A percentile compares a stretch with the other conserved stretches of the same genome.
Conservation (phyloP, 2,888 invertebrate species). For the Dicyrtomina minuta region DNA sequence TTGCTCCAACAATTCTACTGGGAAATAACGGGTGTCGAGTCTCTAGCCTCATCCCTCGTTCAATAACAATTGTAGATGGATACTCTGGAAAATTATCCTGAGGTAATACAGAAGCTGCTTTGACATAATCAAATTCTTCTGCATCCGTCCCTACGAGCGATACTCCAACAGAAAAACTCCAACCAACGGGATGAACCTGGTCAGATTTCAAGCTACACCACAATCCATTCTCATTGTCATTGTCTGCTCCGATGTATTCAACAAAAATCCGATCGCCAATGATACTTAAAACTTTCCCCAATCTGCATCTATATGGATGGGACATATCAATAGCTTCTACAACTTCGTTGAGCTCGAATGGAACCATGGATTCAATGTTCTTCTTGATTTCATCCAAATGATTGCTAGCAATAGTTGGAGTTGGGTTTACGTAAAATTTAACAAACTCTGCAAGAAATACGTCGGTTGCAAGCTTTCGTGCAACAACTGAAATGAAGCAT, state of each 20-base stretch:
- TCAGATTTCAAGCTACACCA: conserved; percentile 1
- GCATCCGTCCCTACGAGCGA: background rate
- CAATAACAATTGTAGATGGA: background rate
- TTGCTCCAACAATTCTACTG: conserved; percentile 19
- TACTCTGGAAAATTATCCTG: background rate
- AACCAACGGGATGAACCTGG: conserved; percentile 5
- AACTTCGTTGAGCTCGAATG: no score
- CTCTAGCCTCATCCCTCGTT: conserved; percentile 28
- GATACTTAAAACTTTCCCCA: background rate
- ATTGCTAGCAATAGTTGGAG: no score
- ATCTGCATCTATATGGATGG: background rate
- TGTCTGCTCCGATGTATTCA: background rate
- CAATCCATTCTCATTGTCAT: background rate
- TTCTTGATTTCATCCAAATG: no score
- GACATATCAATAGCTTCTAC: background rate
- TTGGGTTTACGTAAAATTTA: no score
- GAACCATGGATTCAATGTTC: no score
- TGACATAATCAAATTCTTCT: background rate
- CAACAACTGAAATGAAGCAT: no score
- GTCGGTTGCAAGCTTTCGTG: no score
- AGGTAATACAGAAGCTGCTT: no score
- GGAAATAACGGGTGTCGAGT: conserved; percentile 7
- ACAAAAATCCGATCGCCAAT: conserved; percentile 5
- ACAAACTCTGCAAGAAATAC: no score
- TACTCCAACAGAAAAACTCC: conserved; percentile 17